A percentile compares a stretch with the other conserved stretches of the same genome.
Conservation (phyloP, 1,140 invertebrate species). For the Zeugodacus cucurbitae region DNA sequence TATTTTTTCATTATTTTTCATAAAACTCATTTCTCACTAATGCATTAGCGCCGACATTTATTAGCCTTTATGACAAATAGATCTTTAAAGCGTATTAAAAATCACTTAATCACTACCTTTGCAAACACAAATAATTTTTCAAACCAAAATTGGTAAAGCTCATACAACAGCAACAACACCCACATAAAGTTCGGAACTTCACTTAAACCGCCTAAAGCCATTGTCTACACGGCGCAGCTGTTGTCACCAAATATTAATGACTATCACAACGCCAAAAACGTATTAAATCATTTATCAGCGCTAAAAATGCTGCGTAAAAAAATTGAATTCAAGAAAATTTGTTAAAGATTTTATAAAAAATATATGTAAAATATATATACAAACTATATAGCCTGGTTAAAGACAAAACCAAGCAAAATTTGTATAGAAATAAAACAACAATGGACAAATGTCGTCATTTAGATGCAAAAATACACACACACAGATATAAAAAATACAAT, state of each 20-base stretch:
- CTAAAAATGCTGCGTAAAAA: neutral
- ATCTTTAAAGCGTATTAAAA: conserved; percentile 16
- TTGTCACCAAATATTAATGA: conserved; percentile 21
- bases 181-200: neutral
- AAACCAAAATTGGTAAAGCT: neutral
- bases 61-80: neutral
- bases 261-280: neutral
- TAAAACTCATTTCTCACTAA: too few species aligned
- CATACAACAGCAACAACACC: neutral
- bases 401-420: neutral
- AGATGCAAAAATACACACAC: neutral
- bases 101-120: conserved; percentile 1
- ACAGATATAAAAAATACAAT: neutral
- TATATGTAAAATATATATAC: neutral
- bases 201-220: neutral
- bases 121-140: neutral
- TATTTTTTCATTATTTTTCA: too few species aligned
- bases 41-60: neutral
- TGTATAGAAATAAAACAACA: neutral
- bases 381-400: neutral
- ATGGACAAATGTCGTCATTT: neutral
- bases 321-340: neutral
- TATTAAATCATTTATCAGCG: neutral
- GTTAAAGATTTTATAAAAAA: neutral
- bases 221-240: neutral